Base-by-base conservation (phyloP, 2,113 vertebrate species). In the Raja brachyura region DNA sequence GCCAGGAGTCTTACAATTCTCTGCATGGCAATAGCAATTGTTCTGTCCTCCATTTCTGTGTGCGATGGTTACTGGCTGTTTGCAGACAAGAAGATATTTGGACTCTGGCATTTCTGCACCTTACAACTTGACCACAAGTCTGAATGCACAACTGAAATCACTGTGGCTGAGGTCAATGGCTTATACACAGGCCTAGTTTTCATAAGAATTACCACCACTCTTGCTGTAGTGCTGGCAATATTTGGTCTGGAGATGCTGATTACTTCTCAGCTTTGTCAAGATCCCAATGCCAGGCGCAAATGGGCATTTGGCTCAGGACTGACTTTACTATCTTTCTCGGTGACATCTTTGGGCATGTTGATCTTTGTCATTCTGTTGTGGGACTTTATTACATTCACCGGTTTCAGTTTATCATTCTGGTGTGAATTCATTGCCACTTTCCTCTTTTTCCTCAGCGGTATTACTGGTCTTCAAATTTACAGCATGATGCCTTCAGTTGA, bases 221-320 rank as follows among this genome's bases (percentile, higher is more conserved):
- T 97, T 90, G 97, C 96, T 0, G 96, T 97, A 2, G 97, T 97
- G 56, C 94, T 95, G 0, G 97, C 97, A 13, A 96, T 98, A 56
- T 97, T 98, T 14, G 97, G 97, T n/a, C 93, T 97, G 95, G 97
- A 97, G 95, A 94, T 98, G 93, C 95, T 97, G 81, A 97, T 98
- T 93, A 96, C 97, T 83, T 98, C 97, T 28, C 97, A 97, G 77
- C 95, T 97, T 93, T 97, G 96, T 0, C 96, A 97, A 11, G 97
- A 97, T 0, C 79, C 76, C 88, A 93, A 94, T 0, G 95, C 97
- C 0, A 93, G 95, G 11, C 94, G 75, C 54, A 97, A 96, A 73
- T 98, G 97, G 97, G 94, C 95, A 0, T 81, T 97, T 93, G 97
- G 97, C 16, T 96, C 96, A 0, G 7, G 95, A 88, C 94, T 97